These are phyloP conservation scores for Hermetia illucens DNA, from an alignment of 1,140 invertebrate species.

Conservation along the genomic window DNA sequence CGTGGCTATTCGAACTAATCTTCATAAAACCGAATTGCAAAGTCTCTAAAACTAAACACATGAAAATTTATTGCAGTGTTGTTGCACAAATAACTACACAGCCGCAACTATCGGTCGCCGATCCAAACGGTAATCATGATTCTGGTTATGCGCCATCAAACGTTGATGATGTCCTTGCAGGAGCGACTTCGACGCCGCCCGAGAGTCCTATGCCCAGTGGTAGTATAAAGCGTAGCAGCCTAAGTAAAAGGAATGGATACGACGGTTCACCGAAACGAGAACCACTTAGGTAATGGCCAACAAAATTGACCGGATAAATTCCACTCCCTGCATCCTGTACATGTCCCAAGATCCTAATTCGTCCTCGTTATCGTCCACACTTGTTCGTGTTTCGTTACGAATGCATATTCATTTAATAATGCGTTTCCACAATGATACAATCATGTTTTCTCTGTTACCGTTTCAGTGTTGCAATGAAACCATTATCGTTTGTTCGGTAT, in stretches of 20 bases:
- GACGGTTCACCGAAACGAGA: slow-evolving; percentile 27
- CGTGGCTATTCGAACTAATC: too few species aligned
- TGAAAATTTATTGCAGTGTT: slow-evolving; percentile 26
- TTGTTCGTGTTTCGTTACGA: too few species aligned
- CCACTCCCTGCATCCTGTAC: too few species aligned
- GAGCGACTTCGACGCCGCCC: slow-evolving; percentile 27
- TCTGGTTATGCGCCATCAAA: slow-evolving; percentile 61
- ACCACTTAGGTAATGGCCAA: slow-evolving; percentile 27
- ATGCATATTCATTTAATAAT: too few species aligned
- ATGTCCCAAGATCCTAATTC: too few species aligned
- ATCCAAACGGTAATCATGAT: slow-evolving; percentile 66
- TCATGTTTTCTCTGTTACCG: not conserved
- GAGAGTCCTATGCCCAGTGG: slow-evolving; percentile 36
- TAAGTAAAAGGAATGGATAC: slow-evolving; percentile 16
- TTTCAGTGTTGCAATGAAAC: slow-evolving; percentile 27
- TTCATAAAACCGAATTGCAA: too few species aligned
- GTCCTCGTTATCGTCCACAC: too few species aligned
- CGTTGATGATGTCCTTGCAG: slow-evolving; percentile 36
- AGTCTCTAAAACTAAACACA: too few species aligned
- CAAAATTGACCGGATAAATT: too few species aligned
- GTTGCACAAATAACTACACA: slow-evolving; percentile 40
- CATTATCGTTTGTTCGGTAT: slow-evolving; percentile 28
- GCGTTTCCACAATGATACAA: not conserved
- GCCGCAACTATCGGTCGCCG: slow-evolving; percentile 33
- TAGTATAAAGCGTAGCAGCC: slow-evolving; percentile 23